phyloP scores from a whole-genome alignment of 2,113 vertebrate species.

The Arenaria interpres region DNA sequence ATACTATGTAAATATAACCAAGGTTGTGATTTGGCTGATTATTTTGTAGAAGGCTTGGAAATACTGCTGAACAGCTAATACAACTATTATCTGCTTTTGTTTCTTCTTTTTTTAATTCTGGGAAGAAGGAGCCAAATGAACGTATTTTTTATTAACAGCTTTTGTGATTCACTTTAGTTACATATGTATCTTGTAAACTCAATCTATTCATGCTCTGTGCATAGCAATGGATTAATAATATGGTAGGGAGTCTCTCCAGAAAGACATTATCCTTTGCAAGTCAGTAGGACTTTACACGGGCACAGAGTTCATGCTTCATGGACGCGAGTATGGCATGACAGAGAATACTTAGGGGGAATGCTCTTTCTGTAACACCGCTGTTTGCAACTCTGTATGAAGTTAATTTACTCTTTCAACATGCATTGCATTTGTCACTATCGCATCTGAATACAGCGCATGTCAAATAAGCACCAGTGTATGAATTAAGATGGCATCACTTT shows the following conservation, averaged over 20 bases:
- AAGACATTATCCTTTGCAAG: neutral
- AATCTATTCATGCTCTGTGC: fast-evolving
- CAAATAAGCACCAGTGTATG: neutral
- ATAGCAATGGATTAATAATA: neutral
- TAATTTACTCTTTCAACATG: neutral
- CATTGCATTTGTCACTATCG: neutral
- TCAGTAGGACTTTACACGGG: neutral
- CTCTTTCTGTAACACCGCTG: neutral
- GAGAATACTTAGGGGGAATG: neutral
- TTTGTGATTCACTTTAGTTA: neutral
- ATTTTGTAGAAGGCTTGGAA: neutral
- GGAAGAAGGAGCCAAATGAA: neutral
- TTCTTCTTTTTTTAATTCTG: neutral
- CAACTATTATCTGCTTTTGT: neutral
- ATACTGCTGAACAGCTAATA: neutral
- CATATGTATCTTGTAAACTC: neutral
- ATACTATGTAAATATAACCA: neutral
- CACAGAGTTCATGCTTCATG: neutral
- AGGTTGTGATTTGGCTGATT: neutral
- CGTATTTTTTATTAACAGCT: fast-evolving
- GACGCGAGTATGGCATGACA: fast-evolving
- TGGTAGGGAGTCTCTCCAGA: neutral
- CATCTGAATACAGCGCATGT: neutral
- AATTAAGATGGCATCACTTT: neutral
- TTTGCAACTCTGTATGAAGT: neutral